Base-by-base conservation (phyloP, 2,113 vertebrate species). In the Neofelis nebulosa region DNA sequence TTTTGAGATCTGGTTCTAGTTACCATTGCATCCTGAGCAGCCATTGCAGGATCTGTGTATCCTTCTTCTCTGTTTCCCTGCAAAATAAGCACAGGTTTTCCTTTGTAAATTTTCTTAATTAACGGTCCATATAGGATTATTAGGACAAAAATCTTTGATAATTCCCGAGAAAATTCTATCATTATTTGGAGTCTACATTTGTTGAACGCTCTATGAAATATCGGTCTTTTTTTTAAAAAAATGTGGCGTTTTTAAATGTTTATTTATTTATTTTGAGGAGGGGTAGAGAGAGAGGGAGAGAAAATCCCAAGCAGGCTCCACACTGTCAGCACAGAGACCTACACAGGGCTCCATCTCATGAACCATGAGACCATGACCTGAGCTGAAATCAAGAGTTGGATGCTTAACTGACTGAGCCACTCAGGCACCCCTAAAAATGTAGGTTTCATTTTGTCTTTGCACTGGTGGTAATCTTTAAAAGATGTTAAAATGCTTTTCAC, bases 1-100 rank as follows among this genome's bases (percentile, higher is more conserved):
- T 2, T 48, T 0, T 55, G 3, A 55, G 7, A 16, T 76, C 4
- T 82, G 68, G 21, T 21, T 57, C 1, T 93, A 91, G 69, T 99
- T 99, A 99, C 99, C 98, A 98, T 98, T 45, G 99, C 99, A 71
- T 99, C 99, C 92, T 99, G 99, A 87, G 98, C 97, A 92, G 98
- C 99, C 96, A 98, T 95, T 6, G 92, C 98, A 74, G 99, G 99
- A 89, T 99, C 98, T 19, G 98, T 38, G 36, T 98, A 99, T 33
- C 98, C 99, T 97, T 99, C 99, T 94, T 99, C 98, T 79, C 99
- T 98, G 92, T 97, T 97, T 97, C 98, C 99, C 99, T 99, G 94
- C 13, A 80, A 89, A 50, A 71, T 1, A 95, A 93, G 45, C 82
- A 95, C 19, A 88, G 13, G 2, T 65, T 68, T 92, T 41, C 36